These are phyloP conservation scores for Serilophus lunatus DNA, from an alignment of 2,113 vertebrate genomes.

Conservation along the genomic window DNA sequence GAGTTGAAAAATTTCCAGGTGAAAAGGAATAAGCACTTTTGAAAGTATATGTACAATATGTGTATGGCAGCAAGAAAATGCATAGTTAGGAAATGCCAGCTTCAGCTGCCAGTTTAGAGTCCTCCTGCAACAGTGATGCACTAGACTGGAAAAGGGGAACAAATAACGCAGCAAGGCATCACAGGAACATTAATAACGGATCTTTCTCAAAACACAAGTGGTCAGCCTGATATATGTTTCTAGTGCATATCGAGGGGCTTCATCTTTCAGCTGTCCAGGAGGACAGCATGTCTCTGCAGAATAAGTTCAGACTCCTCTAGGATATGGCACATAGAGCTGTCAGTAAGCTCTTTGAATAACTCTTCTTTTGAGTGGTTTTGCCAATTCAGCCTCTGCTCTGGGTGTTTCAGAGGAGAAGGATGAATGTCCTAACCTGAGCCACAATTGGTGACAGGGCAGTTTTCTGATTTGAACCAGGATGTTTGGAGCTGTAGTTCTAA, in stretches of 20 bases:
- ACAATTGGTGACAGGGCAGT: accelerated
- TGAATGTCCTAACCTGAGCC: accelerated
- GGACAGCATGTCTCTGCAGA: neutral
- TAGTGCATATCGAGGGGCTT: neutral
- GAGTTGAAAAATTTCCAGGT: neutral
- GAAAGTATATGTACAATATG: neutral
- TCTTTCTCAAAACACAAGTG: neutral
- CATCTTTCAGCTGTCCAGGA: neutral
- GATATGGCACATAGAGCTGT: neutral
- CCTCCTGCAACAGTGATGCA: neutral
- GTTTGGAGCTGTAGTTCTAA: neutral
- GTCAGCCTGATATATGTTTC: neutral
- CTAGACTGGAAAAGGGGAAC: accelerated
- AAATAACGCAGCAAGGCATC: neutral
- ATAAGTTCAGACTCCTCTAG: neutral
- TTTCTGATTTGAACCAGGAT: neutral
- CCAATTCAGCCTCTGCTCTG: neutral
- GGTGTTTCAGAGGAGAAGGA: neutral
- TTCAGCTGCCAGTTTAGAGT: neutral
- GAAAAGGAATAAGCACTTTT: neutral
- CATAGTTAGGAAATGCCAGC: neutral
- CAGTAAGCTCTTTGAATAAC: neutral
- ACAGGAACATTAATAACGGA: neutral
- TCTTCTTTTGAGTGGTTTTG: neutral
- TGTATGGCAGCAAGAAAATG: neutral